Conservation (phyloP, 2,113 vertebrate species). For the Alethe diademata region DNA sequence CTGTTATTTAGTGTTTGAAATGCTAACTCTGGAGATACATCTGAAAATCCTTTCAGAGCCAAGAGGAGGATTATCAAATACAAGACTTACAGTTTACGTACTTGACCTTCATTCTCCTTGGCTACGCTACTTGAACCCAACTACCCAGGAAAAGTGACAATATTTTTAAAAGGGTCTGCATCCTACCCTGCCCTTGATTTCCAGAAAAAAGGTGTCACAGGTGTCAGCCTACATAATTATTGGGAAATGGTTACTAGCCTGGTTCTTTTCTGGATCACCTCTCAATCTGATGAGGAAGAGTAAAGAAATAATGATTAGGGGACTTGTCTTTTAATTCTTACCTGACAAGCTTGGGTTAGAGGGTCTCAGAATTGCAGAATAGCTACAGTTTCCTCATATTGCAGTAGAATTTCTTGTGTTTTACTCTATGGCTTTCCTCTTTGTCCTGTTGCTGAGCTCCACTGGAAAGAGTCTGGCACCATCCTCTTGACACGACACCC, state of each 20-base stretch:
- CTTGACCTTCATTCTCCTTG: not conserved
- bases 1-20: not conserved
- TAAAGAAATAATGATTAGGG: not conserved
- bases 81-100: not conserved
- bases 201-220: not conserved
- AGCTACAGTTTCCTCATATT: not conserved
- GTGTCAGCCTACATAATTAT: not conserved
- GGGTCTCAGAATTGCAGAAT: not conserved
- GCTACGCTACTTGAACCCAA: not conserved
- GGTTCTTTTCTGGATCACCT: not conserved
- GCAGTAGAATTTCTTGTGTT: not conserved
- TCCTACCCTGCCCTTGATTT: not conserved
- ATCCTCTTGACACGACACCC: not conserved
- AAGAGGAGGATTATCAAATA: not conserved
- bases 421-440: not conserved
- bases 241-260: not conserved
- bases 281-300: not conserved
- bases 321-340: not conserved
- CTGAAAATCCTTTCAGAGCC: not conserved
- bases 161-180: not conserved
- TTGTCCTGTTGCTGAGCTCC: not conserved
- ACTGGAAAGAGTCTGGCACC: not conserved
- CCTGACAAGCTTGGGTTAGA: not conserved
- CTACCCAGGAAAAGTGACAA: not conserved
- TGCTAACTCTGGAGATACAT: not conserved